Evolutionary conservation across 2,113 vertebrate genomes (phyloP).

Genomic region (Passer domesticus): DNA sequence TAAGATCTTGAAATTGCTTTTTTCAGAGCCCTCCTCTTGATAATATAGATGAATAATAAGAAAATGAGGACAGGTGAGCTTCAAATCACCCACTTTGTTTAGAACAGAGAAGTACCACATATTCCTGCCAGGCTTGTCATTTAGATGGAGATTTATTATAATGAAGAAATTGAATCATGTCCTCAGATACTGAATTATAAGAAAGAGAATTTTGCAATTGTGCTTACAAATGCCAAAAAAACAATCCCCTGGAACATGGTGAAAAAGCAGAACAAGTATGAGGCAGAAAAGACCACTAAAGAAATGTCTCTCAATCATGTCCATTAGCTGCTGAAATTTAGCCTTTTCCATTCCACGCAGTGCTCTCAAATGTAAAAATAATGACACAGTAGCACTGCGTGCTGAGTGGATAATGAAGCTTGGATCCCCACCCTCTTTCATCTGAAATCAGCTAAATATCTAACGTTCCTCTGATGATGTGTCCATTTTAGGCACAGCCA

Average conservation of each 20-base stretch:
- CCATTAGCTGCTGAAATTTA: not conserved
- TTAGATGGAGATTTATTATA: not conserved
- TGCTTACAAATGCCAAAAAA: not conserved
- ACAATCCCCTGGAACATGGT: fast-evolving
- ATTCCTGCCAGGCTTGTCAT: not conserved
- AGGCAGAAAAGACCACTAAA: not conserved
- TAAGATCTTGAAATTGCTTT: not conserved
- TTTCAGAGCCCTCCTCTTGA: not conserved
- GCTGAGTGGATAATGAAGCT: not conserved
- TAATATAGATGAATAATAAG: not conserved
- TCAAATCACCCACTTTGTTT: not conserved
- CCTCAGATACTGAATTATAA: not conserved
- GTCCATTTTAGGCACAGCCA: not conserved
- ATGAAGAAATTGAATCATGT: not conserved
- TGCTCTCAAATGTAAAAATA: not conserved
- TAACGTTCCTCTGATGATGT: not conserved
- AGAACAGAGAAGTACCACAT: not conserved
- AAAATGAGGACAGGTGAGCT: not conserved
- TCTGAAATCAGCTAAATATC: not conserved
- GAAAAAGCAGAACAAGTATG: not conserved
- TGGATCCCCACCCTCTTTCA: not conserved
- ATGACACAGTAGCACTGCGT: not conserved
- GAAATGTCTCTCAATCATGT: not conserved
- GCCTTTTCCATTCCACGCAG: not conserved
- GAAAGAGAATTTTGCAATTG: not conserved